Evolutionary conservation across 2,888 invertebrate genomes (phyloP).

Genomic region (Perizoma affinitatum): DNA sequence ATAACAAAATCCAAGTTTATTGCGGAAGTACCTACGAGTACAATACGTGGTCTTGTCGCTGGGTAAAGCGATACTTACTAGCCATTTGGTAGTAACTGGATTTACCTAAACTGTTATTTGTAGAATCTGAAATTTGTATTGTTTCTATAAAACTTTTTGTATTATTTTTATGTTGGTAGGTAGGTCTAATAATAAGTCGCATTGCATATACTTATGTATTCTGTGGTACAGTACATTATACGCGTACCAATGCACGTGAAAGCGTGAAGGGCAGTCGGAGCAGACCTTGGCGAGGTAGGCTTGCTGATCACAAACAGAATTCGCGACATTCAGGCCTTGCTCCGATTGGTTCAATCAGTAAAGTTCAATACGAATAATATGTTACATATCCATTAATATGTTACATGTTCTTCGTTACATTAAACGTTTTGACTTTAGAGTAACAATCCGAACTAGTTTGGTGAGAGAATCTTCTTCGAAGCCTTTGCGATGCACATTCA

Average conservation of each 20-base stretch:
- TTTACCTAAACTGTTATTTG: too few relatives aligned
- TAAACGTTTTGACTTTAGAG: neutral
- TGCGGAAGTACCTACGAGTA: too few relatives aligned
- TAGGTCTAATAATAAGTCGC: neutral
- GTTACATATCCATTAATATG: neutral
- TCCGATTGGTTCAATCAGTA: conserved; percentile 28
- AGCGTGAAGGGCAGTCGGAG: conserved; percentile 67
- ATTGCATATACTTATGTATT: neutral
- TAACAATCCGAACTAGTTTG: too few relatives aligned
- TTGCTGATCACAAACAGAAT: conserved; percentile 18
- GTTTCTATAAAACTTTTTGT: too few relatives aligned
- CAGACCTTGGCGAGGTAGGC: conserved; percentile 41
- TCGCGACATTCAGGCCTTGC: conserved; percentile 36
- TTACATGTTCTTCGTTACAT: neutral
- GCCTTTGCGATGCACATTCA: too few relatives aligned
- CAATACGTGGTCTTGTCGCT: too few relatives aligned
- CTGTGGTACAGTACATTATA: conserved; percentile 10
- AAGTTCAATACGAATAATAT: conserved; percentile 7
- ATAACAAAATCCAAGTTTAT: too few relatives aligned
- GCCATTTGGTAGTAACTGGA: too few relatives aligned
- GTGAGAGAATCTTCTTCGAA: too few relatives aligned
- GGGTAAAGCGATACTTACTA: too few relatives aligned
- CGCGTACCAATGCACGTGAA: conserved; percentile 50
- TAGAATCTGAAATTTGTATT: too few relatives aligned
- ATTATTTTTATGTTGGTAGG: too few relatives aligned